Evolutionary conservation across 1,140 invertebrate species (phyloP).

Genomic region (Neodiprion fabricii): DNA sequence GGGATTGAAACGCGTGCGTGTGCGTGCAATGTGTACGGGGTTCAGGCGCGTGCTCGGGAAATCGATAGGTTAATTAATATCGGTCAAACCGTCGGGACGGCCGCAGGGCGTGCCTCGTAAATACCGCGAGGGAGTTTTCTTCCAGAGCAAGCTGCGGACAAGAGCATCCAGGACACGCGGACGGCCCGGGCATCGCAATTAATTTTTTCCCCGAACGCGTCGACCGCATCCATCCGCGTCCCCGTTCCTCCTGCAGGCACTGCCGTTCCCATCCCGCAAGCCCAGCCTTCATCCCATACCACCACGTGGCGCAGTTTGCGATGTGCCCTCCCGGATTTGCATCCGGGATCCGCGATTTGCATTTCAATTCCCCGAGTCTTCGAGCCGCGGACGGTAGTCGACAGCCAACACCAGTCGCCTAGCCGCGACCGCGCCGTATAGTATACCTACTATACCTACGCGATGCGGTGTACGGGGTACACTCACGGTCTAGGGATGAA

Average conservation of each 20-base stretch:
- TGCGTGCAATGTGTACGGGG: too few relatives aligned
- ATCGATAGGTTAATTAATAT: too few relatives aligned
- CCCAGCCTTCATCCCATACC: not conserved
- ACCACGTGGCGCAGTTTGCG: constrained; percentile 1
- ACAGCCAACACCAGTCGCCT: not conserved
- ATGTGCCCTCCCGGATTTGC: constrained; percentile 1
- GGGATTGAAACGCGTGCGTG: too few relatives aligned
- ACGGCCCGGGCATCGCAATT: not conserved
- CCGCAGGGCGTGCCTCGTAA: not conserved
- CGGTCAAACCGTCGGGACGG: too few relatives aligned
- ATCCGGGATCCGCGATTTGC: constrained; percentile 2
- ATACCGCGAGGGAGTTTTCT: not conserved
- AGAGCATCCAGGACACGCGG: not conserved
- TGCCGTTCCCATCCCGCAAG: not conserved
- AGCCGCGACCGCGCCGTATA: not conserved
- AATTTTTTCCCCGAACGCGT: not conserved
- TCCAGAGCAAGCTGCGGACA: too few relatives aligned
- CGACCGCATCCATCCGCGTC: not conserved
- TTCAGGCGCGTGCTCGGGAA: too few relatives aligned
- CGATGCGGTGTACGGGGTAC: not conserved
- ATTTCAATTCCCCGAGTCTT: constrained; percentile 5
- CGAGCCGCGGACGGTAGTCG: not conserved
- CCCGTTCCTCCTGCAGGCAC: not conserved
- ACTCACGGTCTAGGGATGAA: too few relatives aligned
- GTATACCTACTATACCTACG: not conserved